Conservation (phyloP, 2,888 invertebrate genomes). For the Enchytraeus crypticus region DNA sequence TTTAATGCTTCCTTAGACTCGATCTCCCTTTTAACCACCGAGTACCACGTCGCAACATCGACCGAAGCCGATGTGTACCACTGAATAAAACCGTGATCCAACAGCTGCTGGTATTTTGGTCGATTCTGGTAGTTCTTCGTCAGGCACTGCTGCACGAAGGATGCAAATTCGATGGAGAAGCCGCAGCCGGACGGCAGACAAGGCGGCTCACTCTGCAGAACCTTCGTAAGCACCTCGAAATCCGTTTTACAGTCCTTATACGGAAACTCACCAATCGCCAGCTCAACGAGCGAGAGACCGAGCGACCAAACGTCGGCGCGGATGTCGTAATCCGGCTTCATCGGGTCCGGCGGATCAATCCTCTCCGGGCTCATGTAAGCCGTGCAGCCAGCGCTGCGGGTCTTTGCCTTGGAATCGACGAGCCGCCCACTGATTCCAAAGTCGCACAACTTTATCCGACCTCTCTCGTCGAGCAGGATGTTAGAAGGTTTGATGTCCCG, state of each 20-base stretch:
- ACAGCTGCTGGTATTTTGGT: conserved; percentile 82
- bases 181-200: conserved; percentile 63
- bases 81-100: conserved; percentile 75
- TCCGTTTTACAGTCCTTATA: conserved; percentile 89
- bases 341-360: conserved; percentile 85
- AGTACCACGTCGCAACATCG: conserved; percentile 71
- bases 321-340: conserved; percentile 91
- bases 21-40: conserved; percentile 6
- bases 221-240: conserved; percentile 89
- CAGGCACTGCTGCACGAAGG: conserved; percentile 83
- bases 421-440: conserved; percentile 97
- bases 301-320: conserved; percentile 98
- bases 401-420: conserved; percentile 95
- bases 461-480: conserved; percentile 86
- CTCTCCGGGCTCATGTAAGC: conserved; percentile 98
- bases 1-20: no score
- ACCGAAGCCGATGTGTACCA: conserved; percentile 60
- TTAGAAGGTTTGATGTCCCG: conserved; percentile 98
- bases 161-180: conserved; percentile 77
- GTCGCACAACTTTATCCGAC: conserved; percentile 94
- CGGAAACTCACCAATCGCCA: conserved; percentile 92
- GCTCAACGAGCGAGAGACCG: conserved; percentile 71
- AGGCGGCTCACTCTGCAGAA: conserved; percentile 60
- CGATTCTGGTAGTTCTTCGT: conserved; percentile 85
- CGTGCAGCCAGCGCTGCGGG: conserved; percentile 92